These are phyloP conservation scores for Theristicus caerulescens DNA, from an alignment of 2,113 vertebrate species.

Conservation along the genomic window DNA sequence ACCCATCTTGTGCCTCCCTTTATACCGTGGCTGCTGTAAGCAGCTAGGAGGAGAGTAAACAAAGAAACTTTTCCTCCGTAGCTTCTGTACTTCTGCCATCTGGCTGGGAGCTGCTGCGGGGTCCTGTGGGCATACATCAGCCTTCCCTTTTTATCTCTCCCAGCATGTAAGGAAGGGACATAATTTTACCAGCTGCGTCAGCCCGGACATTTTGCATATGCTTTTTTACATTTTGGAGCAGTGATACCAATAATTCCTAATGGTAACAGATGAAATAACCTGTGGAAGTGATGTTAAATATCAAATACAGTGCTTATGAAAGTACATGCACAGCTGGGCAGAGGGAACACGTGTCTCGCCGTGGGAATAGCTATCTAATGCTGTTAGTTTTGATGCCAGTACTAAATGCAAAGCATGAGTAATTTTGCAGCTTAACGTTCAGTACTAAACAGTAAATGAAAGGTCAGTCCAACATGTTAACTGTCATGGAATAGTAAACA, in stretches of 20 bases:
- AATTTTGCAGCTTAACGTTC: conserved; percentile 24
- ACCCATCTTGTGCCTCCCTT: not conserved
- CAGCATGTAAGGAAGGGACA: not conserved
- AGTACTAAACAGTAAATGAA: conserved; percentile 49
- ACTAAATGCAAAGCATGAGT: conserved; percentile 31
- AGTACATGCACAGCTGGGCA: not conserved
- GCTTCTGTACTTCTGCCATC: not conserved
- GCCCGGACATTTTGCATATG: not conserved
- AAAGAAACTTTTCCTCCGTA: not conserved
- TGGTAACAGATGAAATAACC: not conserved
- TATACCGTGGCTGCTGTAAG: not conserved
- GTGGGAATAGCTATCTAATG: not conserved
- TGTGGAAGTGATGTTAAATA: not conserved
- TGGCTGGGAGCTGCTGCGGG: not conserved
- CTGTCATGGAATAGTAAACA: conserved; percentile 20
- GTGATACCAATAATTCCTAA: not conserved
- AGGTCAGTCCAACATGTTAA: conserved; percentile 53
- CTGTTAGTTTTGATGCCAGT: conserved; percentile 5
- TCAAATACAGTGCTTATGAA: not conserved
- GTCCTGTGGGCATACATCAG: not conserved
- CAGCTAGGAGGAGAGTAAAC: not conserved
- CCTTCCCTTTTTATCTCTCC: not conserved
- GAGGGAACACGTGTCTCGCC: rapidly evolving
- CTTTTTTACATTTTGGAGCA: not conserved
- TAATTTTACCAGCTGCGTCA: not conserved